These are phyloP conservation scores for Phymorhynchus buccinoides DNA, from an alignment of 1,140 invertebrate genomes.

Conservation along the genomic window DNA sequence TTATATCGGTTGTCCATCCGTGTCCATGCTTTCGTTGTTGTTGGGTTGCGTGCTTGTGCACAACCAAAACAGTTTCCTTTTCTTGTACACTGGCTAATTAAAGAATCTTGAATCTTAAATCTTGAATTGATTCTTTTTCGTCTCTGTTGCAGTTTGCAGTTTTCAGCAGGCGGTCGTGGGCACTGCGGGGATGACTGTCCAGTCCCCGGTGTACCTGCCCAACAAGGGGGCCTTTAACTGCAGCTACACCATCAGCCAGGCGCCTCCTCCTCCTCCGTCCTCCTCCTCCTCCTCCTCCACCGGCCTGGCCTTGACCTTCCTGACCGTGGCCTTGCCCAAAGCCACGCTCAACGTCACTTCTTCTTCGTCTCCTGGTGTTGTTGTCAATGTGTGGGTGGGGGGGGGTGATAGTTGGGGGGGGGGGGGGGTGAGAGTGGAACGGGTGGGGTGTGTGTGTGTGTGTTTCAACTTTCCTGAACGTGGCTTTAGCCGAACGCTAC, in stretches of 20 bases:
- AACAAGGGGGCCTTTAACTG: not conserved
- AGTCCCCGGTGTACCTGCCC: not conserved
- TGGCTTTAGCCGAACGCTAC: too few relatives aligned
- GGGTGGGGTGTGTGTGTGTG: too few relatives aligned
- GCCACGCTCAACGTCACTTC: constrained; percentile 5
- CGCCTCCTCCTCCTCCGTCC: not conserved
- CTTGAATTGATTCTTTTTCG: too few relatives aligned
- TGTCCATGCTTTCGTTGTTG: too few relatives aligned
- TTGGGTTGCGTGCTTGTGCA: too few relatives aligned
- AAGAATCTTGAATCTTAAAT: too few relatives aligned
- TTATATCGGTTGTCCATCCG: not conserved
- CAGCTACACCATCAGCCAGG: not conserved
- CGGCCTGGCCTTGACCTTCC: not conserved
- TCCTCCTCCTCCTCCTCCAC: not conserved
- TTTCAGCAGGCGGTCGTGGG: not conserved
- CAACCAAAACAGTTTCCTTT: too few relatives aligned
- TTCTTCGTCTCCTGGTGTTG: not conserved
- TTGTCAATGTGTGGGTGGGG: not conserved
- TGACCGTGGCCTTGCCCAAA: not conserved
- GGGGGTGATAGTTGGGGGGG: too few relatives aligned
- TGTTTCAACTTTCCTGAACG: too few relatives aligned
- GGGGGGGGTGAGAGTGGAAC: too few relatives aligned
- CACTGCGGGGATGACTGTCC: not conserved
- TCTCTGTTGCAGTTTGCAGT: not conserved
- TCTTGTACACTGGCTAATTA: not conserved